Conservation (phyloP, 2,113 vertebrate genomes). For the Heteronetta atricapilla region DNA sequence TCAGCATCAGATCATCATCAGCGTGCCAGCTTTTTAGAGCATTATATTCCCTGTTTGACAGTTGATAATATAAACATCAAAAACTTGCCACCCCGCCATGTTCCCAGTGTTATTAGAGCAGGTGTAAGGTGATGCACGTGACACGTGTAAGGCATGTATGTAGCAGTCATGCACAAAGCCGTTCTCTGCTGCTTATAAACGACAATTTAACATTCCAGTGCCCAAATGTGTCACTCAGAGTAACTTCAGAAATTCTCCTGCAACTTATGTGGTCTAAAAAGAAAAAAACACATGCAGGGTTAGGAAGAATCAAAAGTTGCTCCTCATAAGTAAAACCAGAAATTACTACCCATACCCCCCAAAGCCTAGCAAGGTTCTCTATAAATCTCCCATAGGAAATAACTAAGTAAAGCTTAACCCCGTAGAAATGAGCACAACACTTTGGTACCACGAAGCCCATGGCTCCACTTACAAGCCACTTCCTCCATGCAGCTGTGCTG, state of each 20-base stretch:
- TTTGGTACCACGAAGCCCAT: not conserved
- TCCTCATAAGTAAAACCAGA: not conserved
- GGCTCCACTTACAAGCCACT: not conserved
- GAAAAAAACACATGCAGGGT: not conserved
- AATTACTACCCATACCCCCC: not conserved
- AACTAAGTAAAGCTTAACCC: not conserved
- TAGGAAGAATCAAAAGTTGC: not conserved
- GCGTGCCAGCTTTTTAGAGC: not conserved
- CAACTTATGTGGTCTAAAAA: not conserved
- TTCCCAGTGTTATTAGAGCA: not conserved
- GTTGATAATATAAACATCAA: not conserved
- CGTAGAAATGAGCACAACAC: not conserved
- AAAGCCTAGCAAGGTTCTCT: not conserved
- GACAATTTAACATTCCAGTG: not conserved
- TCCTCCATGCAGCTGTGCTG: rapidly evolving
- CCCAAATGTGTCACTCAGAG: not conserved
- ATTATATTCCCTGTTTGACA: not conserved
- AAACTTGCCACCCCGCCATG: not conserved
- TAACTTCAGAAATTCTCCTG: not conserved
- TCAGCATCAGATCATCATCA: not conserved
- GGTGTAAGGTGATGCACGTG: not conserved
- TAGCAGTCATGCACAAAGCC: not conserved
- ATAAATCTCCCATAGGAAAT: not conserved
- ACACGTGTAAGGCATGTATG: not conserved
- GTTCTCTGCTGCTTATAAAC: not conserved